phyloP scores from a whole-genome alignment of 35 echinoderm and acorn worm species.

The Strongylocentrotus purpuratus region DNA sequence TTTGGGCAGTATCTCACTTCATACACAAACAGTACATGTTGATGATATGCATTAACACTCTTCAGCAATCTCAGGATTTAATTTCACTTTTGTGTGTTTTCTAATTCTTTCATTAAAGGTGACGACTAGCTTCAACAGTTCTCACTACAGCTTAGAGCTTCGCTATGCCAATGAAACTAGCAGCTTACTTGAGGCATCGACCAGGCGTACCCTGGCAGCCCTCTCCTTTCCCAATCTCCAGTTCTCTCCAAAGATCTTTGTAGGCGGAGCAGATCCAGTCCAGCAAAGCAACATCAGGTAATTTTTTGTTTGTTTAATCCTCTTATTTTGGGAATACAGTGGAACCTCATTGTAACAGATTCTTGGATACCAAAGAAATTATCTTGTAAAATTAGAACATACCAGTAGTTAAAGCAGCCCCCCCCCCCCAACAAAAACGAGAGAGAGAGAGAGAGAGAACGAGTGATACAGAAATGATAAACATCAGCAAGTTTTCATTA shows the following conservation, averaged over 20 bases:
- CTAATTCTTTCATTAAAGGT: conserved; percentile 53
- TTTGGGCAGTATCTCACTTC: too few relatives aligned
- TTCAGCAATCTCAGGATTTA: not conserved
- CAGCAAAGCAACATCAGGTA: not conserved
- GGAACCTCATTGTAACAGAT: too few relatives aligned
- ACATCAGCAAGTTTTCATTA: too few relatives aligned
- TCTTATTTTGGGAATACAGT: too few relatives aligned
- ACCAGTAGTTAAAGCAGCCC: too few relatives aligned
- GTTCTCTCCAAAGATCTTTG: conserved; percentile 69
- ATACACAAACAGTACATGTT: too few relatives aligned
- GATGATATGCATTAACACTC: too few relatives aligned
- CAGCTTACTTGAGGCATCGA: conserved; percentile 44
- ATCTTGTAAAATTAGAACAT: too few relatives aligned
- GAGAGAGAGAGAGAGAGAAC: too few relatives aligned
- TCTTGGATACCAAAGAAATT: too few relatives aligned
- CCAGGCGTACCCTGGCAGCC: conserved; percentile 52
- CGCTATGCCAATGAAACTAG: conserved; percentile 57
- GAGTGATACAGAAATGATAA: too few relatives aligned
- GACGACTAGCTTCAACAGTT: conserved; percentile 62
- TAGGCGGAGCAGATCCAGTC: conserved; percentile 69
- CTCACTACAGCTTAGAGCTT: conserved; percentile 72
- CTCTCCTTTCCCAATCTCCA: conserved; percentile 77
- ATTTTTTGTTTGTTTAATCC: not conserved
- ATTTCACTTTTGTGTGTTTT: not conserved
- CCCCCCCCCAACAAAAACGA: too few relatives aligned